Evolutionary conservation across 2,888 invertebrate species (phyloP), one percentile per base, ranked within the genome.

Genomic region (Drosophila sordidula): DNA sequence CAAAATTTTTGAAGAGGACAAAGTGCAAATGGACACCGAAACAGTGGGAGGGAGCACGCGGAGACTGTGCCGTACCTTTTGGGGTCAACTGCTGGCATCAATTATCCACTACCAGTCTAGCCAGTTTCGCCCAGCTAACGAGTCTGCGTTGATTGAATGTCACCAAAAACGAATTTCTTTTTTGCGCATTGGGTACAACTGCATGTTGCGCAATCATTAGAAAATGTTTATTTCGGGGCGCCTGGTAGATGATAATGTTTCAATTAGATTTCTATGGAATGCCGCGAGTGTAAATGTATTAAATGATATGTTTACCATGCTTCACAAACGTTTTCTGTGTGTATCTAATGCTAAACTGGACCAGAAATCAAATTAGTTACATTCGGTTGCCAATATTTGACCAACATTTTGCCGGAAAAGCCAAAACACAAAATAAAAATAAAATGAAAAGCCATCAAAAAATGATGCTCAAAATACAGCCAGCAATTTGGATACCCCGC

Each of bases 1-100:
- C 75, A 75, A 57, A 47, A 73, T 78, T 68, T 68, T 57, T 78
- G 61, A 73, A 78, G 45, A 62, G 73, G 63, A 63, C 74, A 63
- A 75, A 78, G 74, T 73, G 78, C 68, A 75, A 74, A 75, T 75
- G 78, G 75, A 68, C 74, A 78, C 50, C 55, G 36, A 51, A 51
- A 45, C 12, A 12, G 32, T 9, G 26, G 9, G 22, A 9, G 22
- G 11, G 6, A 32, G 26, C 25, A 8, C 9, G 34, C 18, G 2
- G 34, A 18, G 39, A 0, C 14, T 41, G 41, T 18, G 14, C 26
- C 18, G 36, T 32, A 55, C 22, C 16, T 52, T 38, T 38, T 41
- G 32, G 55, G 52, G 73, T 77, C 67, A 74, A 66, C 49, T 56
- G 65, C 65, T 64, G 62, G 66, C 63, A 65, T 63, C 66, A 42